Evolutionary conservation across 2,888 invertebrate genomes (phyloP).

Genomic region (Teleogryllus oceanicus): DNA sequence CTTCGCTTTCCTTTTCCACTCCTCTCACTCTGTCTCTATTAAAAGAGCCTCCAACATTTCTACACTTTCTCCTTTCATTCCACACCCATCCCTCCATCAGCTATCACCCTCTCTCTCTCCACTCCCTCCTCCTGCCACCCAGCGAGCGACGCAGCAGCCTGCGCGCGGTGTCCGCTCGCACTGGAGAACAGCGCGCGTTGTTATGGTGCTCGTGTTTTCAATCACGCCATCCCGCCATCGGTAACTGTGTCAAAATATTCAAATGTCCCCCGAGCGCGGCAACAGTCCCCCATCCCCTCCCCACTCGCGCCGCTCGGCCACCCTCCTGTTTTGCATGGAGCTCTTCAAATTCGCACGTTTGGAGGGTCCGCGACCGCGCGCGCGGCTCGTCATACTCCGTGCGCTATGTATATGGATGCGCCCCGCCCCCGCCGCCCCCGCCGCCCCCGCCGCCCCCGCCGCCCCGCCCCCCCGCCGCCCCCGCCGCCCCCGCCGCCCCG

Average conservation of each 20-base stretch:
- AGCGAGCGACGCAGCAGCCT: not conserved
- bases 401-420: too few relatives aligned
- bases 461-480: too few relatives aligned
- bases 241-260: slow-evolving; percentile 18
- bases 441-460: too few relatives aligned
- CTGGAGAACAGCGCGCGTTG: not conserved
- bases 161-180: not conserved
- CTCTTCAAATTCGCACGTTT: too few relatives aligned
- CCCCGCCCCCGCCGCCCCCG: too few relatives aligned
- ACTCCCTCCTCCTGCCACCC: accelerated
- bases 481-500: too few relatives aligned
- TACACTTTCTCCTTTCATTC: too few relatives aligned
- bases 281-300: not conserved
- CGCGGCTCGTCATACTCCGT: too few relatives aligned
- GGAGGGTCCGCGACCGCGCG: too few relatives aligned
- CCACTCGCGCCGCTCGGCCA: too few relatives aligned
- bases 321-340: too few relatives aligned
- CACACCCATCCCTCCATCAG: not conserved
- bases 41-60: not conserved
- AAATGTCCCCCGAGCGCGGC: not conserved
- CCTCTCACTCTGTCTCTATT: not conserved
- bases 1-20: not conserved
- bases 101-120: not conserved
- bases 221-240: slow-evolving; percentile 7
- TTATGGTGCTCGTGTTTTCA: not conserved